Conservation (phyloP, 2,113 vertebrate genomes). For the Erythrocercus mccallii region DNA sequence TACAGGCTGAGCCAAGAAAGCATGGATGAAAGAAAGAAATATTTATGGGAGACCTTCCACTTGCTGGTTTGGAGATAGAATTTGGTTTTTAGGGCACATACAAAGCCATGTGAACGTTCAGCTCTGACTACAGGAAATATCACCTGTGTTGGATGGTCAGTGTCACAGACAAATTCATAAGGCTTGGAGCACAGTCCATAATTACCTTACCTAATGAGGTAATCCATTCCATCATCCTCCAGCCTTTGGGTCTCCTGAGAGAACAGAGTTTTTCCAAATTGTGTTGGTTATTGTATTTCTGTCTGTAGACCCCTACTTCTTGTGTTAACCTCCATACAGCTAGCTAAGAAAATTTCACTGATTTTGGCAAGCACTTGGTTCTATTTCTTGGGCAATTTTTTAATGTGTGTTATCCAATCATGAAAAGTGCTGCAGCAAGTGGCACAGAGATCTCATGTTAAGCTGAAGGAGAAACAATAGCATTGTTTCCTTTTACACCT, state of each 20-base stretch:
- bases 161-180: neutral
- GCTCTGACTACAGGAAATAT: neutral
- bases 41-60: neutral
- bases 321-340: neutral
- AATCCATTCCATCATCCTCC: neutral
- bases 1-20: neutral
- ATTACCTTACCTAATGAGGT: neutral
- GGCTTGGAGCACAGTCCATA: neutral
- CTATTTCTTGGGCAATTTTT: neutral
- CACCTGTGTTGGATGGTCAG: neutral
- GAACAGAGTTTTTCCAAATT: neutral
- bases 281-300: neutral
- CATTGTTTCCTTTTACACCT: neutral
- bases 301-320: neutral
- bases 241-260: neutral
- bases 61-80: neutral
- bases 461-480: neutral
- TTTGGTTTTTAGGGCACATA: neutral
- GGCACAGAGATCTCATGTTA: neutral
- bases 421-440: neutral
- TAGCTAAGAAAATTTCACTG: neutral
- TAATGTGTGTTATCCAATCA: neutral
- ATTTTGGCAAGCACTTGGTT: neutral
- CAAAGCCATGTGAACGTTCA: neutral
- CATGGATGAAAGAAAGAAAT: neutral